These are phyloP conservation scores for Manis javanica DNA, from an alignment of 2,797 vertebrate genomes.

Conservation along the genomic window DNA sequence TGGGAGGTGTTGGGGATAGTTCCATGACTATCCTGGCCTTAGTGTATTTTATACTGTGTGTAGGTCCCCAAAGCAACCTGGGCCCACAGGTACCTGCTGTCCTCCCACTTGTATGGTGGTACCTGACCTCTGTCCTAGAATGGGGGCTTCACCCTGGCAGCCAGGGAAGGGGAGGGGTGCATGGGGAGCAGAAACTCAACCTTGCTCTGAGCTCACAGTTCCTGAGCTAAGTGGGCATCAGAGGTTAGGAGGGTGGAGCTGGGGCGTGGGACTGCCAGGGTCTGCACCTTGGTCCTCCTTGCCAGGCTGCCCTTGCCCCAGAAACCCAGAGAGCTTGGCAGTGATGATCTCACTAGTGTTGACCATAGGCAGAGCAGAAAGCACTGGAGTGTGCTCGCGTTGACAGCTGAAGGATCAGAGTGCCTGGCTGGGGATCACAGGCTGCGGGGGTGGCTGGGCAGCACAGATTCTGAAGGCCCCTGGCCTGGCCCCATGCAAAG, in stretches of 20 bases:
- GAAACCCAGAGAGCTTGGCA: constrained; percentile 29
- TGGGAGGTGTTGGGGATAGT: neutral
- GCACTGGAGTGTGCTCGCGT: constrained; percentile 63
- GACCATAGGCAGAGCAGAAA: constrained; percentile 78
- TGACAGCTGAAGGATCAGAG: constrained; percentile 69
- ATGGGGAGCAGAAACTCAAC: neutral
- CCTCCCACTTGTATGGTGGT: neutral
- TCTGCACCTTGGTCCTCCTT: neutral
- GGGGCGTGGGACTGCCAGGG: too few relatives aligned
- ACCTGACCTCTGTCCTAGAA: accelerated
- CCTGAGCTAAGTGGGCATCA: neutral
- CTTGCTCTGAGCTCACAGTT: neutral
- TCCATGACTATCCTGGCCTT: neutral
- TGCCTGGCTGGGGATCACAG: constrained; percentile 70
- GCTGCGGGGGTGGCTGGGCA: constrained; percentile 4
- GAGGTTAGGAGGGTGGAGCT: neutral
- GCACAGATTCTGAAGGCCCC: neutral
- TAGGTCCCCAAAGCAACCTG: accelerated
- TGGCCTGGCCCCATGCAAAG: neutral
- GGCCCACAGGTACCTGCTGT: neutral
- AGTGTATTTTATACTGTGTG: neutral
- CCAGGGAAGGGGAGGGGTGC: neutral
- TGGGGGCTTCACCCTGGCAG: neutral
- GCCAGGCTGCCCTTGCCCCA: constrained; percentile 44
- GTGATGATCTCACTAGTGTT: constrained; percentile 25